Evolutionary conservation across 2,888 invertebrate genomes (phyloP).

Genomic region (Leptinotarsa tumamoca): DNA sequence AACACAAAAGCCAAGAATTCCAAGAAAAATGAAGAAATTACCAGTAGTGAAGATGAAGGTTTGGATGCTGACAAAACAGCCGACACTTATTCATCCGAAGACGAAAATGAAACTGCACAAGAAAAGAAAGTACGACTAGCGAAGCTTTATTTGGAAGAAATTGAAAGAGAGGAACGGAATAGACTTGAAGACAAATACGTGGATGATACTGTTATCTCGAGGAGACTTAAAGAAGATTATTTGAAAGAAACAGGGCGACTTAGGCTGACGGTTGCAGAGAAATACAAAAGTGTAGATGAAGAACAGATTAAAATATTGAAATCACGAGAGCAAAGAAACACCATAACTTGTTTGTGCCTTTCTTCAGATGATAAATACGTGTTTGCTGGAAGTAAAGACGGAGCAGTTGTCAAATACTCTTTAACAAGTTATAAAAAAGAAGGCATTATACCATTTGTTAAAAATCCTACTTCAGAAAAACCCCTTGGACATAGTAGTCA

Average conservation of each 20-base stretch:
- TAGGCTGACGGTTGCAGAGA: slow-evolving; percentile 79
- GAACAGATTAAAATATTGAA: slow-evolving; percentile 69
- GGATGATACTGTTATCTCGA: slow-evolving; percentile 77
- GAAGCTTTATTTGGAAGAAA: slow-evolving; percentile 89
- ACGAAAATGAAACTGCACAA: slow-evolving; percentile 85
- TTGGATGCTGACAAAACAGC: slow-evolving; percentile 69
- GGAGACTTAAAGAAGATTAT: slow-evolving; percentile 85
- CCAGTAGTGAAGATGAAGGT: slow-evolving; percentile 75
- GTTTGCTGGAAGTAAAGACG: slow-evolving; percentile 90
- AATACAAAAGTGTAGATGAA: slow-evolving; percentile 66
- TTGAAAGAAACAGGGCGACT: slow-evolving; percentile 88
- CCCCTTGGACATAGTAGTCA: slow-evolving; percentile 61
- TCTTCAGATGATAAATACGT: slow-evolving; percentile 78
- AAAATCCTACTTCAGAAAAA: slow-evolving; percentile 45
- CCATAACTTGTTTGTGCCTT: slow-evolving; percentile 85
- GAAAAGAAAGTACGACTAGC: slow-evolving; percentile 91
- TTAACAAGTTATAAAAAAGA: slow-evolving; percentile 74
- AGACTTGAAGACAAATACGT: slow-evolving; percentile 76
- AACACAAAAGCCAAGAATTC: slow-evolving; percentile 26
- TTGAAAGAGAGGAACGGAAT: slow-evolving; percentile 83
- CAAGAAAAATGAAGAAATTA: slow-evolving; percentile 71
- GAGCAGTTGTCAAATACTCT: slow-evolving; percentile 87
- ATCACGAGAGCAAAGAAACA: slow-evolving; percentile 81
- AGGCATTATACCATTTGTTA: slow-evolving; percentile 68
- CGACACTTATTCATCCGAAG: slow-evolving; percentile 68